phyloP scores from a whole-genome alignment of 2,113 vertebrate species.

The Gopherus evgoodei region DNA sequence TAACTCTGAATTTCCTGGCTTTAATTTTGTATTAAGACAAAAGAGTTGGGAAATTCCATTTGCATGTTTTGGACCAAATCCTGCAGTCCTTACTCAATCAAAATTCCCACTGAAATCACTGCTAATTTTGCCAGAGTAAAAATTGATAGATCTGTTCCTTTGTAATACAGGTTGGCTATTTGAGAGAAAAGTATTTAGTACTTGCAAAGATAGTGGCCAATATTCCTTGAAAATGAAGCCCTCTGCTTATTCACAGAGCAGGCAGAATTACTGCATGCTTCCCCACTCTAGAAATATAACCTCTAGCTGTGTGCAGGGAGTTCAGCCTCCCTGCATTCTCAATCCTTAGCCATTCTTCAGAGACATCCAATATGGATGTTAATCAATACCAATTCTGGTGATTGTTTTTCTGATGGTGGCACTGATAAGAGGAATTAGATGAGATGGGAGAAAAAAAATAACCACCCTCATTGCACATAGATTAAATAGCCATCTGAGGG shows the following conservation, averaged over 20 bases:
- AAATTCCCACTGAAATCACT: not conserved
- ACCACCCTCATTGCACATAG: not conserved
- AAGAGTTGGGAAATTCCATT: not conserved
- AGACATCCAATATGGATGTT: not conserved
- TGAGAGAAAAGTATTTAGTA: not conserved
- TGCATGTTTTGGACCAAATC: not conserved
- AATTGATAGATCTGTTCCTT: not conserved
- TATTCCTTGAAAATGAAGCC: not conserved
- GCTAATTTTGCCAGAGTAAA: not conserved
- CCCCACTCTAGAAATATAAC: not conserved
- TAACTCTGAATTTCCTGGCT: not conserved
- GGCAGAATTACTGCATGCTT: fast-evolving
- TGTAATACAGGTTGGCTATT: not conserved
- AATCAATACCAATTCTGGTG: not conserved
- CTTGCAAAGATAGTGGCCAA: not conserved
- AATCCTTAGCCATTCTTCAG: fast-evolving
- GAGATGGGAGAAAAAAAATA: not conserved
- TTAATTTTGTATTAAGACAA: not conserved
- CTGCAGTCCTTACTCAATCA: not conserved
- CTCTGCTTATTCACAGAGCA: not conserved
- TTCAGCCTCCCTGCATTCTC: fast-evolving
- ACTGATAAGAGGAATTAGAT: not conserved
- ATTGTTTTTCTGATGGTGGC: not conserved
- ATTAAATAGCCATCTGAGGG: not conserved
- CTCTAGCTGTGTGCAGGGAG: fast-evolving